phyloP scores from a whole-genome alignment of 2,113 vertebrate species.

The Grammomys surdaster region DNA sequence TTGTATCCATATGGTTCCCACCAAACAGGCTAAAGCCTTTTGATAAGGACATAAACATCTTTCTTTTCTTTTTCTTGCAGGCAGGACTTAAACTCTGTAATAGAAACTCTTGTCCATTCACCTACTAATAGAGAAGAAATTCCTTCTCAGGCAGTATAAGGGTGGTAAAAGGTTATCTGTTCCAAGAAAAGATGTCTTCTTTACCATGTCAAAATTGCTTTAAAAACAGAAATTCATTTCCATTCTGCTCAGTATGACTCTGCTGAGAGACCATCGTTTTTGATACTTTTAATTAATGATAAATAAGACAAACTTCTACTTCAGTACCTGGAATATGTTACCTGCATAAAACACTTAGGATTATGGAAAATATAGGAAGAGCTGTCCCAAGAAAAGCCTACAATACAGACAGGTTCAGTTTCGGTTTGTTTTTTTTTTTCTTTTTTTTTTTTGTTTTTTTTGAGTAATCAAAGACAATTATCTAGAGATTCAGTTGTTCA shows the following conservation, averaged over 20 bases:
- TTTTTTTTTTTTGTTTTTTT: neutral
- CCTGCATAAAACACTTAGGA: neutral
- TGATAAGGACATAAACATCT: conserved; percentile 27
- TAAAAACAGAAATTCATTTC: conserved; percentile 12
- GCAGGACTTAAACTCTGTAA: neutral
- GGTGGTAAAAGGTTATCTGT: neutral
- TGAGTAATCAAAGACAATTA: neutral
- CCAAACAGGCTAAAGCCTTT: neutral
- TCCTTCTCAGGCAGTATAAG: neutral
- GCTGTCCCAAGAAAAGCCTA: neutral
- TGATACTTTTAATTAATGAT: conserved; percentile 7
- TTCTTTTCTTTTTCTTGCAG: neutral
- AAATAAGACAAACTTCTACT: conserved; percentile 18
- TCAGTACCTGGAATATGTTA: neutral
- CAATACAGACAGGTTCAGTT: too few species aligned
- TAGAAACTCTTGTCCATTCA: neutral
- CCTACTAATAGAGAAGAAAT: neutral
- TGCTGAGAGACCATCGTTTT: neutral
- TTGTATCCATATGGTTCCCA: conserved; percentile 38
- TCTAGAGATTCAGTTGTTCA: neutral
- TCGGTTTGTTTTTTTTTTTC: too few species aligned
- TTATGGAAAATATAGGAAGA: neutral
- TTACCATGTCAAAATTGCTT: neutral
- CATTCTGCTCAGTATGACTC: neutral
- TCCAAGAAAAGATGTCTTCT: neutral